Evolutionary conservation across 1,140 invertebrate species (phyloP), one percentile per base, ranked within the genome.

Genomic region (Trialeurodes vaporariorum): DNA sequence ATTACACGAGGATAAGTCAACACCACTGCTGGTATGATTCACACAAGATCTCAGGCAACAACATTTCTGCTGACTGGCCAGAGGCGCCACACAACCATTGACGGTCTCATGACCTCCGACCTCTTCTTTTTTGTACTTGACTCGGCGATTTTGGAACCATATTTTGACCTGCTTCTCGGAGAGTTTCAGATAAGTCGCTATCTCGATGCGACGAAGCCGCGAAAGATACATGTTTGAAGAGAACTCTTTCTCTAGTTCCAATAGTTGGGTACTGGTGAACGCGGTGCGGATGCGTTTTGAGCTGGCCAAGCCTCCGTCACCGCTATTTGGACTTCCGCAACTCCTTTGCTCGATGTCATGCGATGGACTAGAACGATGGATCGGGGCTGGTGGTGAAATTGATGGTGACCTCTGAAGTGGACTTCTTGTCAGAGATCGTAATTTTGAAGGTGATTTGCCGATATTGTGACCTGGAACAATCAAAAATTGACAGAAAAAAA

Each of bases 211-310:
- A 83, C 96, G 86, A 83, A 95, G 87, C 80, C 96, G 87, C 75
- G 96, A 98, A 77, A 98, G 87, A 86, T 98, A 98, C 81, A 97
- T 94, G 82, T 97, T 98, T 80, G 93, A 96, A 84, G 98, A 93
- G 84, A 98, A 98, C 84, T 98, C 96, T 82, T 98, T 96, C 83
- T 98, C 96, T 79, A 96, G 82, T 79, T 97, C 94, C 77, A 98
- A 83, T 69, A 96, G 98, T 82, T 98, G 96, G 82, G 98, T 98
- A 80, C 96, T 86, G 72, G 96, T 98, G 84, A 98, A 99, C 66
- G 96, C 98, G 82, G 74, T 75, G 12, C 74, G 63, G 61, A 75
- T 75, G n/a, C 74, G 58, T 65, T 75, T 75, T 0, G 71, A 72
- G 62, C 71, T 98, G 92, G 76, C 94, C 92, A 77, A 94, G 84